Percentiles rank a stretch among this genome's conserved stretches.
Evolutionary conservation across 2,797 vertebrate species (phyloP).

Genomic region (Etheostoma nigrum): DNA sequence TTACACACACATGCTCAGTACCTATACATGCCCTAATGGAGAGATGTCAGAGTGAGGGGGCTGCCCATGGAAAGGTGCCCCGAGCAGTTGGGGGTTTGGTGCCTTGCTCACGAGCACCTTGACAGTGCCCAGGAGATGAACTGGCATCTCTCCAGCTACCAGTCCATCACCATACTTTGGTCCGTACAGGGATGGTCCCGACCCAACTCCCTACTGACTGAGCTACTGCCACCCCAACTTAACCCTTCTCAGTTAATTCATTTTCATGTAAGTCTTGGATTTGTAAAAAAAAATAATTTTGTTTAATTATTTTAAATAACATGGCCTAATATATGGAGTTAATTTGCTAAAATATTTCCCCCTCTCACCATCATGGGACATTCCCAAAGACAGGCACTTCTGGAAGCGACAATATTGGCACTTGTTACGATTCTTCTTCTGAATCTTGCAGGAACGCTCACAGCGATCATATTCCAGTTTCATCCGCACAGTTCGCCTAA

Average conservation of each 20-base stretch:
- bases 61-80: too few relatives aligned
- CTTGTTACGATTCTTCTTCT: slow-evolving; percentile 99
- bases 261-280: background rate
- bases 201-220: too few relatives aligned
- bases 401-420: slow-evolving; percentile 99
- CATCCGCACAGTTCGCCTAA: slow-evolving; percentile 97
- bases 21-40: too few relatives aligned
- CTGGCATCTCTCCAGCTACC: too few relatives aligned
- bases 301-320: background rate
- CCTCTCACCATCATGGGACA: slow-evolving; percentile 98
- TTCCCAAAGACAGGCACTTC: slow-evolving; percentile 97
- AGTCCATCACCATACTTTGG: too few relatives aligned
- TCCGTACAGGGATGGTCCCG: too few relatives aligned
- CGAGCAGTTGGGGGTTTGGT: too few relatives aligned
- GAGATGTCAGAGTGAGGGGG: too few relatives aligned
- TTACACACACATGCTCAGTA: too few relatives aligned
- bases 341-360: background rate
- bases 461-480: slow-evolving; percentile 97
- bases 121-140: too few relatives aligned
- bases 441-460: slow-evolving; percentile 95
- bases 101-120: too few relatives aligned
- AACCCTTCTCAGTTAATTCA: background rate
- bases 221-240: too few relatives aligned
- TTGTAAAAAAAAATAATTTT: background rate
- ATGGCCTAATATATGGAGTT: background rate